Conservation (phyloP, 2,797 vertebrate genomes). For the Labroides dimidiatus region DNA sequence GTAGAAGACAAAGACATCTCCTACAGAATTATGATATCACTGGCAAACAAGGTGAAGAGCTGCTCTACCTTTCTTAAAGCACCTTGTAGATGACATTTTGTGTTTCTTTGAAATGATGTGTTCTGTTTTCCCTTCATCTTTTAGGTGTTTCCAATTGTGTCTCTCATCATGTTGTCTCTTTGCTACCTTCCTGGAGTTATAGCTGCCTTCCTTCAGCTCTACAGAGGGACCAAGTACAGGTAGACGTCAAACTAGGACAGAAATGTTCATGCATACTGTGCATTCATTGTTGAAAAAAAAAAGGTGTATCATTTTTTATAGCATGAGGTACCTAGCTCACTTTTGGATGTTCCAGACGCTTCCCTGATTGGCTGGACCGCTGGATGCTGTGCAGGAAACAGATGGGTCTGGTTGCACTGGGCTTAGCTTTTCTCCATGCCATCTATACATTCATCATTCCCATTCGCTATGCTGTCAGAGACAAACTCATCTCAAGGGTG, state of each 20-base stretch:
- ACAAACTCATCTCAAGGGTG: conserved; percentile 65
- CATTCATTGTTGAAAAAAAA: background rate
- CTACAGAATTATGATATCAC: conserved; percentile 87
- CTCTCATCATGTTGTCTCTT: conserved; percentile 88
- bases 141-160: conserved; percentile 86
- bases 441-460: conserved; percentile 81
- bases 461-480: conserved; percentile 54
- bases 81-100: background rate
- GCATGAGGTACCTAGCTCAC: background rate
- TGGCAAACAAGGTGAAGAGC: conserved; percentile 85
- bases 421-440: conserved; percentile 89
- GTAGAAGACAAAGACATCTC: conserved; percentile 76
- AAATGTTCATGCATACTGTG: background rate
- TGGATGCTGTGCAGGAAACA: conserved; percentile 98
- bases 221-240: conserved; percentile 92
- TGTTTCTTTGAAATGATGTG: background rate
- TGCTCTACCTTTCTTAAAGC: background rate
- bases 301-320: background rate
- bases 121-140: conserved; percentile 1
- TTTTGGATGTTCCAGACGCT: conserved; percentile 69
- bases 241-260: conserved; percentile 26
- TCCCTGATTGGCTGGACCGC: conserved; percentile 91
- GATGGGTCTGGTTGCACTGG: conserved; percentile 89
- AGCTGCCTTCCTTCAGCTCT: conserved; percentile 90
- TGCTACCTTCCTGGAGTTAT: conserved; percentile 94